Evolutionary conservation across 2,797 vertebrate species (phyloP), one percentile per base, ranked within the genome.

Genomic region (Geotrypetes seraphini): DNA sequence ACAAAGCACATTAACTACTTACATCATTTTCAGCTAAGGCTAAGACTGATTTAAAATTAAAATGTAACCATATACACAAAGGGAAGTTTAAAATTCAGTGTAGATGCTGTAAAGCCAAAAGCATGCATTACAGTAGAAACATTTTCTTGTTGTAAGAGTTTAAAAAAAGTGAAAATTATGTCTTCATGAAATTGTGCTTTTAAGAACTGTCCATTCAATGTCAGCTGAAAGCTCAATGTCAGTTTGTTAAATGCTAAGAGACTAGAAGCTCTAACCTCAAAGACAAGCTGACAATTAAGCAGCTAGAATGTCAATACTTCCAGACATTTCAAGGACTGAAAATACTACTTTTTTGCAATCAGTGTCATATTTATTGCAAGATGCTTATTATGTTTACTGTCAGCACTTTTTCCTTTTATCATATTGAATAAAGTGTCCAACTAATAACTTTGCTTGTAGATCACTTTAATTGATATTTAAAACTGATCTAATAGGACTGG

Each of bases 351-450:
- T 89, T n/a, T 85, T 91, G 84, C 68, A 69, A 72, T 83, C 75
- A 70, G 30, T 88, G 85, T 89, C 86, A 92, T 87, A 91, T 89
- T 89, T 91, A 89, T 87, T 86, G 79, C 83, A 87, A 88, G 52
- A 79, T 84, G 82, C 88, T 88, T 78, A 43, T 60, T 63, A 34
- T 64, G 20, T 31, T 41, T 54, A 37, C 33, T 66, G 54, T 62
- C 66, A 75, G 50, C 46, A 26, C 55, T 56, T 69, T 60, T 55
- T 10, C 15, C 25, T 61, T 71, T 67, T 63, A 63, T 61, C 33
- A 41, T 30, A 54, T 15, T 16, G 39, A 65, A 57, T 51, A 59
- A 47, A 51, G 27, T 31, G 35, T 56, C 53, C 66, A 65, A 34
- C 26, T n/a, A n/a, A n/a, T n/a, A n/a, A n/a, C n/a, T n/a, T n/a